Evolutionary conservation across 2,113 vertebrate species (phyloP).

Genomic region (Nesogale talazaci): DNA sequence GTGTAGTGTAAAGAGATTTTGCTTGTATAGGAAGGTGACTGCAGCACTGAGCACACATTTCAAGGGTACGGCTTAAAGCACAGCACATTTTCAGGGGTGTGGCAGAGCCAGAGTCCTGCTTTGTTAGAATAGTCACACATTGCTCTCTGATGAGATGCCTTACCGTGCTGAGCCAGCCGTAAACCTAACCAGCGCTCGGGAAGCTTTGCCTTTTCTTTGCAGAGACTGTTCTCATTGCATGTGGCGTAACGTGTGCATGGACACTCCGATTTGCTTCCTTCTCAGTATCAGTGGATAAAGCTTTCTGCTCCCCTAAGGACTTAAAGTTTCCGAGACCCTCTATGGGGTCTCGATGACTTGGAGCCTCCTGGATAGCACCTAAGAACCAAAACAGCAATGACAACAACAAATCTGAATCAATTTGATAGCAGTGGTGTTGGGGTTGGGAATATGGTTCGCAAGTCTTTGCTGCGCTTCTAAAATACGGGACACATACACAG

Average conservation of each 20-base stretch:
- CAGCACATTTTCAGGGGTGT: not conserved
- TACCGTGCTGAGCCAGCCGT: constrained; percentile 27
- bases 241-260: constrained; percentile 40
- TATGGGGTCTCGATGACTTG: too few species aligned
- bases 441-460: not conserved
- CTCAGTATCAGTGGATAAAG: not conserved
- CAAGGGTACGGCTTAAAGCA: constrained; percentile 14
- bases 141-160: constrained; percentile 37
- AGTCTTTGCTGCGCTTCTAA: constrained; percentile 10
- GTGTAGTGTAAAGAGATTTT: constrained; percentile 55
- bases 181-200: constrained; percentile 29
- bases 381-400: too few species aligned
- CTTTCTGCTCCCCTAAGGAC: not conserved
- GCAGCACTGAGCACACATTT: constrained; percentile 39
- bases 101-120: not conserved
- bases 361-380: too few species aligned
- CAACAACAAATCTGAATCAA: too few species aligned
- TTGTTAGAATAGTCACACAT: constrained; percentile 36
- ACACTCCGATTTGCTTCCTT: not conserved
- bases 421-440: too few species aligned
- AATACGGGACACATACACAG: too few species aligned
- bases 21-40: constrained; percentile 34
- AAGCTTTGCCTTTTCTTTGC: constrained; percentile 43
- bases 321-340: too few species aligned
- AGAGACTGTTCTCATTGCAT: constrained; percentile 9